Evolutionary conservation across 2,113 vertebrate species (phyloP).

Genomic region (Gallinago jamesoni): DNA sequence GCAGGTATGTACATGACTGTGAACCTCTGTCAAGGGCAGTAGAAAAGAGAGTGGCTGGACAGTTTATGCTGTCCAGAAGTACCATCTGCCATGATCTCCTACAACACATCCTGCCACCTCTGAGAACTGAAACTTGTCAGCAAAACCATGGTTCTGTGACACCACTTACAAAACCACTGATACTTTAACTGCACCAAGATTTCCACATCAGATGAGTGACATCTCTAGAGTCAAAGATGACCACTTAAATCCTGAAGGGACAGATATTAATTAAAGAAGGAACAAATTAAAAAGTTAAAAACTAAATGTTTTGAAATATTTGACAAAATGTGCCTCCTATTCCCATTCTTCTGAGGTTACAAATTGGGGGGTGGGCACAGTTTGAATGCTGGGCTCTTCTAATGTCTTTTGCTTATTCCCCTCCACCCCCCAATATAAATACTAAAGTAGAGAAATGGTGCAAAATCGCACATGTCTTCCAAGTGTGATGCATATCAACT

Average conservation of each 20-base stretch:
- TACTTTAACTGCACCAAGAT: not conserved
- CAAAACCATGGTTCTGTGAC: not conserved
- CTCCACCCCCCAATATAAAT: not conserved
- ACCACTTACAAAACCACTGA: not conserved
- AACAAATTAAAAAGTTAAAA: not conserved
- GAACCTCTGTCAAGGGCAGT: not conserved
- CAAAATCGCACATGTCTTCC: not conserved
- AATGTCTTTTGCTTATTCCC: not conserved
- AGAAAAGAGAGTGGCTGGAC: not conserved
- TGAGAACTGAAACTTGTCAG: not conserved
- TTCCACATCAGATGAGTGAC: not conserved
- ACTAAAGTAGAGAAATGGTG: not conserved
- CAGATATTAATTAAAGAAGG: not conserved
- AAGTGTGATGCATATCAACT: not conserved
- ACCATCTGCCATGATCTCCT: not conserved
- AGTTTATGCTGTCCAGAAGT: not conserved
- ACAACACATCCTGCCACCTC: not conserved
- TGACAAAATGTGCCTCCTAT: not conserved
- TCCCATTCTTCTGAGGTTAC: not conserved
- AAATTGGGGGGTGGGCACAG: not conserved
- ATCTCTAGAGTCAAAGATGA: not conserved
- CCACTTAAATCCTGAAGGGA: not conserved
- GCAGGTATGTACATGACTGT: not conserved
- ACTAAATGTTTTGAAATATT: not conserved
- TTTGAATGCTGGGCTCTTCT: not conserved